These are phyloP conservation scores for Crypturellus tataupa DNA, from an alignment of 2,797 vertebrate species.

Conservation along the genomic window DNA sequence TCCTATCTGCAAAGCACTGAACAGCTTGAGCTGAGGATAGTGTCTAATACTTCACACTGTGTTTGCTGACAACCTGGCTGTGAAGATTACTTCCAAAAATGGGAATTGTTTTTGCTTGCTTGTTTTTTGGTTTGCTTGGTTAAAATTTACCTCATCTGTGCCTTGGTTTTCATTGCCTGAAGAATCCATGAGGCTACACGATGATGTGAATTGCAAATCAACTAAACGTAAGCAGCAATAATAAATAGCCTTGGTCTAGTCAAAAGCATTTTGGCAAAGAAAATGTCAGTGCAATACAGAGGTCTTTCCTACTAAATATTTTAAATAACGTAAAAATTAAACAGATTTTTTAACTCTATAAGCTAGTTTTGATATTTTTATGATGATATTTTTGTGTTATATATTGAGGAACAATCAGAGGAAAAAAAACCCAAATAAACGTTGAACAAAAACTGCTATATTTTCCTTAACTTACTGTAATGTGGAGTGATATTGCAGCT, in stretches of 20 bases:
- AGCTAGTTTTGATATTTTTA: not conserved
- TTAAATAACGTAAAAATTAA: not conserved
- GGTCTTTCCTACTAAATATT: not conserved
- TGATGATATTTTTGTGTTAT: not conserved
- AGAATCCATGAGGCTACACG: not conserved
- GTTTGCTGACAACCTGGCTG: not conserved
- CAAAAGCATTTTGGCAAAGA: not conserved
- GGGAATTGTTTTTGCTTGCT: not conserved
- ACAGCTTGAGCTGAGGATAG: not conserved
- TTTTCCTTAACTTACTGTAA: not conserved
- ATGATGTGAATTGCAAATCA: not conserved
- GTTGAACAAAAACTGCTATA: not conserved
- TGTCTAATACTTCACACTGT: not conserved
- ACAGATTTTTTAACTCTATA: not conserved
- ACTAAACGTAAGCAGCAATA: not conserved
- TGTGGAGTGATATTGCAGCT: not conserved
- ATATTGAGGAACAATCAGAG: not conserved
- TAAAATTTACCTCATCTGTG: not conserved
- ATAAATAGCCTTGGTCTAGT: not conserved
- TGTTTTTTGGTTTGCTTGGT: not conserved
- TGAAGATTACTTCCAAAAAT: not conserved
- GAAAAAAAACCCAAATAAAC: not conserved
- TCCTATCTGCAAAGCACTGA: not conserved
- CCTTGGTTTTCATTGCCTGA: not conserved
- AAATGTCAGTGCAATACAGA: not conserved